These are phyloP conservation scores for Cynopterus sphinx DNA, from an alignment of 2,797 vertebrate genomes.

Conservation along the genomic window DNA sequence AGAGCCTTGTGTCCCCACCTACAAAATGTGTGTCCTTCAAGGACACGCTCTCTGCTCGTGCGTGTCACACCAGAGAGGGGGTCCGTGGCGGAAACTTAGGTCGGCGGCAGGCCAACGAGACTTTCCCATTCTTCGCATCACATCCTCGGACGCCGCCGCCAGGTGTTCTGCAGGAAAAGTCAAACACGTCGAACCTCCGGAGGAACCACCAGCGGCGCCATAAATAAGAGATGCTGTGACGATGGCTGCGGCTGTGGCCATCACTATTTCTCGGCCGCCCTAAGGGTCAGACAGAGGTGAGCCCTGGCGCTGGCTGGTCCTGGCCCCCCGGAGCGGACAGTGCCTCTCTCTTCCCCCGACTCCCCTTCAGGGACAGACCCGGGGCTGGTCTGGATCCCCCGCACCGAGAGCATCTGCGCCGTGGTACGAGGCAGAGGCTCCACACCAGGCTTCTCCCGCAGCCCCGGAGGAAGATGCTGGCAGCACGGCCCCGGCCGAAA, in stretches of 20 bases:
- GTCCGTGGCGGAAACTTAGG: neutral
- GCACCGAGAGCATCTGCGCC: neutral
- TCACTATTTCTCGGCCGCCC: neutral
- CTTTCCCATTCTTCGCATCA: neutral
- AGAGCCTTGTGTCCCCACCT: neutral
- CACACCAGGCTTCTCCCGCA: neutral
- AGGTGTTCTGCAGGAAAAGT: neutral
- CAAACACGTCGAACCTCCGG: neutral
- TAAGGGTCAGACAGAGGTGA: too few relatives aligned
- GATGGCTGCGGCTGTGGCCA: neutral
- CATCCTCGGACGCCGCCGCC: neutral
- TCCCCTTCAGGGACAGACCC: neutral
- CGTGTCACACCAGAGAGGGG: neutral
- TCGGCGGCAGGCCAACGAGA: neutral
- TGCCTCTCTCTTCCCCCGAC: neutral
- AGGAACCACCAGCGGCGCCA: neutral
- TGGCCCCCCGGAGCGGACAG: neutral
- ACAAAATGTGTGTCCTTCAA: neutral
- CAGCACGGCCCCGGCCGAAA: neutral
- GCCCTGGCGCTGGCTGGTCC: neutral
- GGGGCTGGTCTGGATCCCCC: neutral
- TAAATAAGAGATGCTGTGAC: neutral
- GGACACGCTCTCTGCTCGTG: neutral
- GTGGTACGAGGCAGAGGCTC: neutral
- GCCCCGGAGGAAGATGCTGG: neutral